Evolutionary conservation across 1,140 invertebrate species (phyloP).

Genomic region (Oedothorax gibbosus): DNA sequence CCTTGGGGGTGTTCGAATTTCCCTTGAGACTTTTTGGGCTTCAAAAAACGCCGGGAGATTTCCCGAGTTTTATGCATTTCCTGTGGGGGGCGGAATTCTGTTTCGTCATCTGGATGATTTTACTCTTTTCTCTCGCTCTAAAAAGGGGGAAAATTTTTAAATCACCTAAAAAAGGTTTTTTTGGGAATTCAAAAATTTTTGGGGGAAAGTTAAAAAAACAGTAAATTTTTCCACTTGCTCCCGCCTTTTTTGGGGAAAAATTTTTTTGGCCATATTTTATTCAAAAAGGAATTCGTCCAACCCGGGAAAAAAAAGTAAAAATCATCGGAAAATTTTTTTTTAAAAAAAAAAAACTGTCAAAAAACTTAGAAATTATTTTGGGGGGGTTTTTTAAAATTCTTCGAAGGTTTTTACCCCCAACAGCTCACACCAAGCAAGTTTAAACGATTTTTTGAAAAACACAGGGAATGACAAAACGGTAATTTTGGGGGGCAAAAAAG

Average conservation of each 20-base stretch:
- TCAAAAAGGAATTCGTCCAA: slow-evolving; percentile 63
- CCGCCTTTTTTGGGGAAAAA: background rate
- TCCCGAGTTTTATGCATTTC: slow-evolving; percentile 71
- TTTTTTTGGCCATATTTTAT: slow-evolving; percentile 67
- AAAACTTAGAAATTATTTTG: too few species aligned
- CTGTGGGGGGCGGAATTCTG: slow-evolving; percentile 64
- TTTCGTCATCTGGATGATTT: slow-evolving; percentile 62
- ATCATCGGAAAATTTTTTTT: slow-evolving; percentile 67
- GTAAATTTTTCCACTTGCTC: slow-evolving; percentile 26
- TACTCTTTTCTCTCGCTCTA: background rate
- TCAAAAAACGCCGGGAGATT: slow-evolving; percentile 68
- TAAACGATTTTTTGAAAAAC: slow-evolving; percentile 8
- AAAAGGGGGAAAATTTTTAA: too few species aligned
- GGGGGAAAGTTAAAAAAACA: too few species aligned
- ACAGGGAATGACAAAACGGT: background rate
- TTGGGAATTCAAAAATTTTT: too few species aligned
- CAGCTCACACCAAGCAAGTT: slow-evolving; percentile 21
- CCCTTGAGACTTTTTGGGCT: slow-evolving; percentile 69
- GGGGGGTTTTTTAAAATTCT: slow-evolving; percentile 68
- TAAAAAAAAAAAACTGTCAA: slow-evolving; percentile 65
- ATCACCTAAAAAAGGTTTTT: too few species aligned
- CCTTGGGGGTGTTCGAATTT: slow-evolving; percentile 51
- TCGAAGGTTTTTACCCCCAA: slow-evolving; percentile 65
- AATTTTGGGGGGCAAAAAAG: slow-evolving; percentile 57
- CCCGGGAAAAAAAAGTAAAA: slow-evolving; percentile 66